Evolutionary conservation across 2,113 vertebrate genomes (phyloP).

Genomic region (Pundamilia nyererei): DNA sequence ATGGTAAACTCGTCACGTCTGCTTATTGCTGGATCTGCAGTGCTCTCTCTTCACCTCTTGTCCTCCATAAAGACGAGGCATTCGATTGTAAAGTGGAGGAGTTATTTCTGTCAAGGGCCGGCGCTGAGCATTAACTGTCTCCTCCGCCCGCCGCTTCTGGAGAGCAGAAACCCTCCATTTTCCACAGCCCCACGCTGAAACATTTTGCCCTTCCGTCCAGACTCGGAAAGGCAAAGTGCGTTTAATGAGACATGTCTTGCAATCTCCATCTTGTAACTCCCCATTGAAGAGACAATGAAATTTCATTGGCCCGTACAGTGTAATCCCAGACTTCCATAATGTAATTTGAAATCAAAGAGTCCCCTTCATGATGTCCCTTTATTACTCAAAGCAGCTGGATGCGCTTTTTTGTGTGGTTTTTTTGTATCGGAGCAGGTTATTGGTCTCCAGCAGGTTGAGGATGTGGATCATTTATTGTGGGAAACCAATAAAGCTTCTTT

Average conservation of each 20-base stretch:
- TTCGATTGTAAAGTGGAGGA: conserved; percentile 30
- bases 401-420: background rate
- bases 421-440: conserved; percentile 14
- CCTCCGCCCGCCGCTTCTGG: background rate
- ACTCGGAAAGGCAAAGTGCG: conserved; percentile 18
- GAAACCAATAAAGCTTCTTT: conserved; percentile 46
- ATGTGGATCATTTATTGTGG: conserved; percentile 39
- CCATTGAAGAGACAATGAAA: conserved; percentile 55
- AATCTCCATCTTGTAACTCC: conserved; percentile 47
- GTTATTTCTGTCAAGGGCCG: conserved; percentile 45
- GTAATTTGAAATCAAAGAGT: conserved; percentile 52
- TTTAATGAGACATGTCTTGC: conserved; percentile 56
- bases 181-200: background rate
- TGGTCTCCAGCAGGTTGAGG: conserved; percentile 17
- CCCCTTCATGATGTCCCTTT: conserved; percentile 32
- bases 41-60: conserved; percentile 11
- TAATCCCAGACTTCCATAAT: conserved; percentile 55
- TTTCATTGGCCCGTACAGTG: conserved; percentile 42
- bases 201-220: background rate
- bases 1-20: background rate
- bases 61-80: conserved; percentile 27
- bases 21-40: conserved; percentile 3
- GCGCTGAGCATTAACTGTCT: conserved; percentile 5
- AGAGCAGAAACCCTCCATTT: conserved; percentile 17
- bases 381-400: conserved; percentile 38